Evolutionary conservation across 2,113 vertebrate genomes (phyloP), one percentile per base, ranked within the genome.

Genomic region (Cyprinodon brontotheroides): DNA sequence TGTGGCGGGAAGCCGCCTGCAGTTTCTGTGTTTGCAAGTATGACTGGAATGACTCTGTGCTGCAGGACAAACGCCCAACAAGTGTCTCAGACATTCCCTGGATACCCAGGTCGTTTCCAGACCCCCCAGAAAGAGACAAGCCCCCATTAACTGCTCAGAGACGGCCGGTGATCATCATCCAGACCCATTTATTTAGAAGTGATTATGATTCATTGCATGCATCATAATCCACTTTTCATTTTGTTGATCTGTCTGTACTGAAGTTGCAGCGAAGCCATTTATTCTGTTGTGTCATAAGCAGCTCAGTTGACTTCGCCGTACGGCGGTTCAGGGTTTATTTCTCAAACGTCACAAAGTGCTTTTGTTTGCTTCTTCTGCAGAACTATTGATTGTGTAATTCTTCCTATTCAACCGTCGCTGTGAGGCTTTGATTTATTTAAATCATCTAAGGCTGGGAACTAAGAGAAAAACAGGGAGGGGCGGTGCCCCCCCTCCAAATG

Each of bases 41-140:
- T 82, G 70, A 79, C 87, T 68, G 80, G 90, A 86, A 87, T 83
- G 83, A 74, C 70, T 75, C 71, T 36, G 70, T 75, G 76, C 87
- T 88, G 74, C 15, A 2, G 68, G 79, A 83, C 74, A 83, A 81
- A 50, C 37, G 2, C 47, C 15, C 53, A 63, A 61, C 82, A 80
- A 84, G 86, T 85, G 86, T 87, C 78, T 86, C 77, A 79, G 61
- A 72, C 84, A 90, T 86, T 90, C 83, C 66, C 61, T 0, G 65
- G n/a, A 89, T 82, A 76, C 74, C 78, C 20, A 67, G 38, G 40
- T 41, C 53, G 72, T 74, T 84, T 77, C 79, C 17, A n/a, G 45
- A 47, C 72, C 39, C 22, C 70, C 22, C 43, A 14, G 20, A 8
- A 22, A 43, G 11, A 43, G 61, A 40, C 66, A 1, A 11, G 69